These are phyloP conservation scores for Galaxias olidus DNA, from an alignment of 2,797 vertebrate genomes.

Conservation along the genomic window DNA sequence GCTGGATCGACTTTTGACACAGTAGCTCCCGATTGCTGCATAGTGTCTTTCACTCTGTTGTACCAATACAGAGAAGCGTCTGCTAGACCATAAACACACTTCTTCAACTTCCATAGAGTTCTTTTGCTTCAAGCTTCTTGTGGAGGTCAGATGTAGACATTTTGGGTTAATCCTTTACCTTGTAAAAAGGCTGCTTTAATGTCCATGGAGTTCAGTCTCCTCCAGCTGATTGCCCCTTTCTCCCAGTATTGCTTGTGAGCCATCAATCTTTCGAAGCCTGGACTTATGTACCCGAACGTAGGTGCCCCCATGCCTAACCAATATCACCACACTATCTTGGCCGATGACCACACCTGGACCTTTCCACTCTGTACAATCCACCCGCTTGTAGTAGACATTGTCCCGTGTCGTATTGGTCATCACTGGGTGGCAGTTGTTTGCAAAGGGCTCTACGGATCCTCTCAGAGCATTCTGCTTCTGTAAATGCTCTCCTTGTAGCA, in stretches of 20 bases:
- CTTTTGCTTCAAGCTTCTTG: no score
- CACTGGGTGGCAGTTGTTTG: slow-evolving; percentile 15
- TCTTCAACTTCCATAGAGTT: slow-evolving; percentile 23
- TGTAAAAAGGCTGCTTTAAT: no score
- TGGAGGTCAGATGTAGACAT: no score
- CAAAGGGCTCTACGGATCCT: slow-evolving; percentile 23
- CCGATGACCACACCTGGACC: slow-evolving; percentile 32
- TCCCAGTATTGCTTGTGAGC: no score
- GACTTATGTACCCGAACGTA: slow-evolving; percentile 25
- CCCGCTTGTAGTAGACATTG: slow-evolving; percentile 28
- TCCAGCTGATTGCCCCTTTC: no score
- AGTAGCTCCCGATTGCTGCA: slow-evolving; percentile 5
- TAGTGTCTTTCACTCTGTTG: slow-evolving; percentile 25
- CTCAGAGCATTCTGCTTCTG: slow-evolving; percentile 28
- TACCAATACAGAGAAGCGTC: slow-evolving; percentile 29
- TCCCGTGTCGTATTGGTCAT: slow-evolving; percentile 25
- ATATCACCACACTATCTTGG: slow-evolving; percentile 41
- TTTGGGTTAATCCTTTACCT: no score
- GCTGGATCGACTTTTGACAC: slow-evolving; percentile 29
- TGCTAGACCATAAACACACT: slow-evolving; percentile 24
- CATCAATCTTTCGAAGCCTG: no score
- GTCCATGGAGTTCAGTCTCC: no score
- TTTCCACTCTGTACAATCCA: slow-evolving; percentile 29
- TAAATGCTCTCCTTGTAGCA: slow-evolving; percentile 26
- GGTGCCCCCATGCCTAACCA: slow-evolving; percentile 33